A percentile compares a stretch with the other conserved stretches of the same genome.
phyloP scores from a whole-genome alignment of 1,140 invertebrate species.

The Atta colombica region DNA sequence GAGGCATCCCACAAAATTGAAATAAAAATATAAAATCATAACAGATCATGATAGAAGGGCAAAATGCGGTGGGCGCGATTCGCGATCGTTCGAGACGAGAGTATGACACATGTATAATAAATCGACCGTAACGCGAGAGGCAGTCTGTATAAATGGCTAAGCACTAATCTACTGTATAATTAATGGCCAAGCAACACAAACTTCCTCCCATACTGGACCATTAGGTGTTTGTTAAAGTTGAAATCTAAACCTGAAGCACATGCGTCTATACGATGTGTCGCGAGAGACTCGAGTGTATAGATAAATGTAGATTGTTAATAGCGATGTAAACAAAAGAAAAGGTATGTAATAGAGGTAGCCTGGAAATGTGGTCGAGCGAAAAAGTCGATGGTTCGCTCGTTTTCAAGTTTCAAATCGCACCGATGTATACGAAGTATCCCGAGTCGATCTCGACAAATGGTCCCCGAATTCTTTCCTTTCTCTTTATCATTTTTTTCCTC shows the following conservation, averaged over 20 bases:
- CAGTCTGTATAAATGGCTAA: slow-evolving; percentile 73
- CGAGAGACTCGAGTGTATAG: slow-evolving; percentile 70
- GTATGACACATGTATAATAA: slow-evolving; percentile 64
- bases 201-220: slow-evolving; percentile 76
- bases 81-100: slow-evolving; percentile 52
- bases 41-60: not conserved
- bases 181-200: slow-evolving; percentile 69
- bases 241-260: slow-evolving; percentile 67
- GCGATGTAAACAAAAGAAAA: slow-evolving; percentile 42
- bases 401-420: slow-evolving; percentile 42
- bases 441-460: slow-evolving; percentile 5
- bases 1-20: not conserved
- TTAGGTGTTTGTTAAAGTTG: slow-evolving; percentile 79
- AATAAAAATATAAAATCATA: not conserved
- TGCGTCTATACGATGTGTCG: slow-evolving; percentile 54
- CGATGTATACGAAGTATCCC: slow-evolving; percentile 18
- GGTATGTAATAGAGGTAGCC: slow-evolving; percentile 53
- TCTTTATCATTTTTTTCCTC: not conserved
- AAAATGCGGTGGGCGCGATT: slow-evolving; percentile 39
- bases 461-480: not conserved
- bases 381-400: slow-evolving; percentile 47
- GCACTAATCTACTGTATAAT: slow-evolving; percentile 72
- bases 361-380: slow-evolving; percentile 39
- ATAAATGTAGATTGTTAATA: slow-evolving; percentile 76
- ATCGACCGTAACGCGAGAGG: slow-evolving; percentile 58